These are phyloP conservation scores for Coleophora flavipennella DNA, from an alignment of 2,888 invertebrate genomes.

Conservation along the genomic window DNA sequence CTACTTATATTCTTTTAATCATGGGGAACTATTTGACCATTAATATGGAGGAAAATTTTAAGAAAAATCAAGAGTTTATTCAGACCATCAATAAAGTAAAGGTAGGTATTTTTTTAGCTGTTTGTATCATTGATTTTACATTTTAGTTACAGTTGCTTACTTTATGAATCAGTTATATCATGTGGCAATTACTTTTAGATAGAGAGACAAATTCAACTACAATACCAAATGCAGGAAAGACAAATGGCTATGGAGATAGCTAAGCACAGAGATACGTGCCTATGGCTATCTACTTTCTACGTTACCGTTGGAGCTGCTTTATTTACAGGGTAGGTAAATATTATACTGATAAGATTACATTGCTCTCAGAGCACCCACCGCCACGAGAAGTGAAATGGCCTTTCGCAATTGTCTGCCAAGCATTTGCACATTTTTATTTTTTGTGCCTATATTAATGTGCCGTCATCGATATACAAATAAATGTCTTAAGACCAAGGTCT, in stretches of 20 bases:
- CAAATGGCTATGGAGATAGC: conserved; percentile 81
- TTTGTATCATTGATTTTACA: not conserved
- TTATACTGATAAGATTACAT: too few species aligned
- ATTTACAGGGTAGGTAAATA: conserved; percentile 55
- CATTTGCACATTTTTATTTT: too few species aligned
- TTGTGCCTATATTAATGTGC: too few species aligned
- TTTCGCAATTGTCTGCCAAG: too few species aligned
- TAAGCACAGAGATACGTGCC: conserved; percentile 78
- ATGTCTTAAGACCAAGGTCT: too few species aligned
- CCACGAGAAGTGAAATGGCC: too few species aligned
- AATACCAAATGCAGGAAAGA: conserved; percentile 83
- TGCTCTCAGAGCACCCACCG: too few species aligned
- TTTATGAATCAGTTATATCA: not conserved
- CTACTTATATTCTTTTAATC: conserved; percentile 12
- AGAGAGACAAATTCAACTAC: conserved; percentile 86
- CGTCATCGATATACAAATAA: too few species aligned
- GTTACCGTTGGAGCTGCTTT: conserved; percentile 66
- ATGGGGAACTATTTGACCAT: conserved; percentile 76
- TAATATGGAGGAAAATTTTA: conserved; percentile 78
- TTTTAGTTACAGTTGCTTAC: too few species aligned
- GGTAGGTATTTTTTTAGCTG: conserved; percentile 41
- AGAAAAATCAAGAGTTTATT: conserved; percentile 80
- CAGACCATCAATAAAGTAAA: conserved; percentile 77
- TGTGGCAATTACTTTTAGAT: conserved; percentile 58
- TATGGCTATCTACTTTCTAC: conserved; percentile 81